Percentiles rank a stretch among this genome's conserved stretches.
Conservation (phyloP, 1,140 invertebrate genomes). For the Thaumetopoea pityocampa region DNA sequence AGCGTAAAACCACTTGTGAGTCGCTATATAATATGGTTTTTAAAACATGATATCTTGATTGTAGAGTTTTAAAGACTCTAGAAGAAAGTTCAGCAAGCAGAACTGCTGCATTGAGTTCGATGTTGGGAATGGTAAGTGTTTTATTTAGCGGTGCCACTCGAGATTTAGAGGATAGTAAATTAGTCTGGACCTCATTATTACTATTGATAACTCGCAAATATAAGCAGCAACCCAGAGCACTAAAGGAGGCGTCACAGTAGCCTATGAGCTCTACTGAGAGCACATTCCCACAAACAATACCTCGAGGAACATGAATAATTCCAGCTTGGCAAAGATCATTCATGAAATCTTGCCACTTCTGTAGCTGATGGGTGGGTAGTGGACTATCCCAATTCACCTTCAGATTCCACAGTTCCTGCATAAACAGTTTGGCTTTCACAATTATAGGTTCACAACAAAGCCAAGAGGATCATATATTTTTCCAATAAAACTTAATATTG, state of each 20-base stretch:
- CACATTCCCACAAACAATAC: neutral
- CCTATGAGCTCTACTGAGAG: neutral
- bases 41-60: slow-evolving; percentile 3
- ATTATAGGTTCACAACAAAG: slow-evolving; percentile 12
- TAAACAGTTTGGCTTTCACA: slow-evolving; percentile 12
- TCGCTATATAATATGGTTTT: slow-evolving; percentile 35
- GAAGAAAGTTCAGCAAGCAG: slow-evolving; percentile 4
- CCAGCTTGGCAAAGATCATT: neutral
- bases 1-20: slow-evolving; percentile 49
- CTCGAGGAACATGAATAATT: neutral
- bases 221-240: slow-evolving; percentile 3
- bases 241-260: slow-evolving; percentile 3
- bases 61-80: slow-evolving; percentile 12
- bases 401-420: slow-evolving; percentile 12
- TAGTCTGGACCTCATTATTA: no score
- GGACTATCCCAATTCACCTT: slow-evolving; percentile 3
- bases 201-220: neutral
- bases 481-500: slow-evolving; percentile 16
- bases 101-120: slow-evolving; percentile 21
- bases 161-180: no score
- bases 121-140: slow-evolving; percentile 14
- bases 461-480: slow-evolving; percentile 20
- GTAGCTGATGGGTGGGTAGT: neutral
- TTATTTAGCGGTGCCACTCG: slow-evolving; percentile 13
- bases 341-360: neutral